Evolutionary conservation across 2,113 vertebrate species (phyloP), one percentile per base, ranked within the genome.

Genomic region (Dissostichus mawsoni): DNA sequence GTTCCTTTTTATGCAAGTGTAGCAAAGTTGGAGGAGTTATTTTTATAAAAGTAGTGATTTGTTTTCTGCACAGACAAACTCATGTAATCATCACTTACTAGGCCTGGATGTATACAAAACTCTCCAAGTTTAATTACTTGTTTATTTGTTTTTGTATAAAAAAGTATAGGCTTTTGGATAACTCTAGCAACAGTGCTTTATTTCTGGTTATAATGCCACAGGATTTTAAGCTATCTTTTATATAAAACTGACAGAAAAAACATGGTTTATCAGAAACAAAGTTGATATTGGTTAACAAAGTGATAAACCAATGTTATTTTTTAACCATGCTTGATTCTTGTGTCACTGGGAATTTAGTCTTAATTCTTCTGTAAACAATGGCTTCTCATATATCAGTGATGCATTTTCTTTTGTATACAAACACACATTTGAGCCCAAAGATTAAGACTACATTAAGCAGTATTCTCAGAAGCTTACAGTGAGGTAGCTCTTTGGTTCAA

Each of bases 401-500:
- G 36, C 36, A 41, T 41, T 41, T 41, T 41, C 36, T 41, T 41
- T 41, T 41, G 18, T 33, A 18, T 36, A 14, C 29, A 33, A 29
- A 61, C 56, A 59, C 57, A 20, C 18, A 36, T 14, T 17, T 33
- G 16, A 8, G 8, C 14, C 29, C 3, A 36, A 33, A 36, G 13
- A 59, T 16, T 4, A 2, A 17, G 36, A 41, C 36, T 41, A 41
- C 36, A 41, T 41, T 41, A 7, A 7, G 36, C 36, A 47, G 14
- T 44, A 11, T 57, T 59, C 41, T n/a, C 18, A 47, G 45, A 2
- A 6, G 1, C 93, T 82, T 93, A 95, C 94, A 78, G 69, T 84
- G 52, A 86, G 72, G 23, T 85, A 85, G 53, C 76, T 92, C 86
- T 93, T 92, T 72, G 90, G 83, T 83, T 96, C 95, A 80, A 94